Conservation (phyloP, 2,888 invertebrate genomes). For the Agrochola circellaris region DNA sequence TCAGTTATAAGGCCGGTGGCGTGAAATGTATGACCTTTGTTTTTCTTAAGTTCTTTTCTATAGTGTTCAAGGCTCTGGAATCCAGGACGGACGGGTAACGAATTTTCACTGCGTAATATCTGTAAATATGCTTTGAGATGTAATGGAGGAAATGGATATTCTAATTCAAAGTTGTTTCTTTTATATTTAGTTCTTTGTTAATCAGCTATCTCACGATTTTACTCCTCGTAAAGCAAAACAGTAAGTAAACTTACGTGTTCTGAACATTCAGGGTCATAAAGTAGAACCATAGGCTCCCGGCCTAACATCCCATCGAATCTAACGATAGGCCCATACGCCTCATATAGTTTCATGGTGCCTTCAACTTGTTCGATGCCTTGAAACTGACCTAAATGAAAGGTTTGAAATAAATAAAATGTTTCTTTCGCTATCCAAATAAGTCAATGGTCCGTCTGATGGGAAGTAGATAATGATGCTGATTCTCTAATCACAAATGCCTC, state of each 20-base stretch:
- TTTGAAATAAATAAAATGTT: no score
- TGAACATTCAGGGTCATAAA: conserved; percentile 75
- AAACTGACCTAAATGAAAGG: conserved; percentile 65
- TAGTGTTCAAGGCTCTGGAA: conserved; percentile 77
- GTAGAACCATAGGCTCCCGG: conserved; percentile 64
- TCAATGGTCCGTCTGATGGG: rapidly evolving
- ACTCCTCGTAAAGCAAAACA: background rate
- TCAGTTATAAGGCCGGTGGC: conserved; percentile 61
- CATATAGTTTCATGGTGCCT: conserved; percentile 64
- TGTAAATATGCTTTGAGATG: conserved; percentile 45
- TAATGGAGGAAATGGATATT: background rate
- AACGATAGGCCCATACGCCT: conserved; percentile 76
- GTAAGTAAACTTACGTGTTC: conserved; percentile 69
- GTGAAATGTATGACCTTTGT: conserved; percentile 25
- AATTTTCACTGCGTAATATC: conserved; percentile 80
- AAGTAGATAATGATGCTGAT: no score
- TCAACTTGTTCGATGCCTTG: conserved; percentile 51
- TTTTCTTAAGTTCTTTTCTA: conserved; percentile 69
- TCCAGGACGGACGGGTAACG: conserved; percentile 76
- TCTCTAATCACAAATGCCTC: no score
- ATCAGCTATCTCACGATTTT: background rate
- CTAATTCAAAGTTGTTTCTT: background rate
- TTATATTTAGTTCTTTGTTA: background rate
- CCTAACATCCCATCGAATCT: conserved; percentile 71
- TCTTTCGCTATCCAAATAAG: background rate